These are phyloP conservation scores for Branchinecta sandiegonensis DNA, from an alignment of 2,888 invertebrate species.

Conservation along the genomic window DNA sequence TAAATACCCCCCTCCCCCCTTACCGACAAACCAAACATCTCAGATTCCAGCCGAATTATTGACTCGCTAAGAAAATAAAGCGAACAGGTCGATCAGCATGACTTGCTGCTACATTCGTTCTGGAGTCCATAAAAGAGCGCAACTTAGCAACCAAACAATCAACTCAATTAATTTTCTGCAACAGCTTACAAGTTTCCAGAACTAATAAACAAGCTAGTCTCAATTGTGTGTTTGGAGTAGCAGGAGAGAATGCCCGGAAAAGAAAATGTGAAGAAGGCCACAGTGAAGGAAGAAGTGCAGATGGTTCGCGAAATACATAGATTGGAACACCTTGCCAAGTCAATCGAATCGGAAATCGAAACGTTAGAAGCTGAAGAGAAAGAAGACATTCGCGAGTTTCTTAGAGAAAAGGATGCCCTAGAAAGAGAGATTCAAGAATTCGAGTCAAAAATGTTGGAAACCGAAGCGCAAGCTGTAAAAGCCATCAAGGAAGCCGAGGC, in stretches of 20 bases:
- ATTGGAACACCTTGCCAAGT: background rate
- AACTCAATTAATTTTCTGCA: too few relatives aligned
- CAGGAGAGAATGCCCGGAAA: background rate
- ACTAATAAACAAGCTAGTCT: too few relatives aligned
- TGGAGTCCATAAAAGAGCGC: too few relatives aligned
- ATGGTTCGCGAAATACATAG: background rate
- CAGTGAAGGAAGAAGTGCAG: background rate
- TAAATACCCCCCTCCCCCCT: too few relatives aligned
- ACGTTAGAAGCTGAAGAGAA: background rate
- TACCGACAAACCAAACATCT: too few relatives aligned
- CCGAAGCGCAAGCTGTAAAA: background rate
- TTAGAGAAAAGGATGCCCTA: conserved; percentile 4
- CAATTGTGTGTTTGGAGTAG: background rate
- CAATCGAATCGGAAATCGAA: background rate
- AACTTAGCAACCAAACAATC: too few relatives aligned
- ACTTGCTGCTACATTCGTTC: too few relatives aligned
- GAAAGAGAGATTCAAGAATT: background rate
- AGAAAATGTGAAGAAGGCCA: background rate
- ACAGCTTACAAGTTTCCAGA: too few relatives aligned
- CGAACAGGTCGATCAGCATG: too few relatives aligned
- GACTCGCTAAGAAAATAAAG: too few relatives aligned
- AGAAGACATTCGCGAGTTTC: background rate
- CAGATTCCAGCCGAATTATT: too few relatives aligned
- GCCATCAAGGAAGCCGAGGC: conserved; percentile 11
- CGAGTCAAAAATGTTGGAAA: background rate